Evolutionary conservation across 1,140 invertebrate species (phyloP), one percentile per base, ranked within the genome.

Genomic region (Octopus sinensis): DNA sequence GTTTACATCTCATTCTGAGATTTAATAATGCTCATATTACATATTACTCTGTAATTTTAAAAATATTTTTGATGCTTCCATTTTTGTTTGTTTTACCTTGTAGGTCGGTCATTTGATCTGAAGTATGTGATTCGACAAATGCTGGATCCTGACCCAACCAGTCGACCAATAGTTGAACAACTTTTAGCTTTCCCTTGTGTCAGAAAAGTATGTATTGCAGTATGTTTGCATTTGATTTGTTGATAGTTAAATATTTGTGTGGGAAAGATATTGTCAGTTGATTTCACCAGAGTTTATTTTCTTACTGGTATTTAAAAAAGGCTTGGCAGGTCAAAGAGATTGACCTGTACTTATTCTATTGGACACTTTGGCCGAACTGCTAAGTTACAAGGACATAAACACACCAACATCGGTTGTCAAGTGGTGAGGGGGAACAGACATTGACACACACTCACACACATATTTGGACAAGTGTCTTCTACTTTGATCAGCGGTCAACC

Each of bases 101-200:
- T 83, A 93, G 92, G 89, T n/a, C 90, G 93, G 53, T 93, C 93
- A 23, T 82, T 86, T 81, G 92, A 93, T 73, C 85, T 94, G 56
- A 91, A 91, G 82, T 84, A 90, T 83, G 89, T 94, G 0, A 93
- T 94, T 53, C 88, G 86, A 68, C 84, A 86, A 56, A 94, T 94
- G 93, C 92, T 94, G 89, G 90, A 92, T 56, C 91, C 91, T 5
- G 90, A 93, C 86, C 92, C 91, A 7, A 83, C 76, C 12, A 86
- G 86, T 79, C 86, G 93, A 79, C 92, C 93, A 7, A 92, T 92
- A 6, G 92, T 92, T 6, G 90, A 93, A 80, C 86, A 92, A 78
- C 86, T 93, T 5, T 85, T 94, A 7, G 85, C 86, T 6, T 86
- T 90, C 76, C 87, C 87, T 9, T 86, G 82, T 82, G 82, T 90